These are phyloP conservation scores for Nectonema munidae DNA, from an alignment of 2,888 invertebrate genomes.

Conservation along the genomic window DNA sequence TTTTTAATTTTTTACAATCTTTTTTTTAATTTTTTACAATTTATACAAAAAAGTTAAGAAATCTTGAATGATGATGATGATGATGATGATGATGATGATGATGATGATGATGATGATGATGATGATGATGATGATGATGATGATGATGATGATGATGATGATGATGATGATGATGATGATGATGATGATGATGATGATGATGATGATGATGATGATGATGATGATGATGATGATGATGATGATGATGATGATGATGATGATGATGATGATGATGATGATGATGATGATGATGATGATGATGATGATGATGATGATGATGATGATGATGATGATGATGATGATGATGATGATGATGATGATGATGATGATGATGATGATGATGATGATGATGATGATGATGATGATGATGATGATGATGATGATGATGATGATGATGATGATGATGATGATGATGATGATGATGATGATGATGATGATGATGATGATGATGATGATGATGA, in stretches of 20 bases:
- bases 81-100: slow-evolving; percentile 5
- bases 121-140: slow-evolving; percentile 5
- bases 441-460: too few relatives aligned
- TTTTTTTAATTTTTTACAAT: too few relatives aligned
- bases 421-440: too few relatives aligned
- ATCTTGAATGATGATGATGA: too few relatives aligned
- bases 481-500: too few relatives aligned
- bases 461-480: too few relatives aligned
- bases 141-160: slow-evolving; percentile 1
- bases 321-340: background rate
- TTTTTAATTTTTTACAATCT: too few relatives aligned
- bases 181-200: slow-evolving; percentile 7
- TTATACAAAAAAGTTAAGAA: background rate
- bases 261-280: slow-evolving; percentile 10
- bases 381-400: slow-evolving; percentile 6
- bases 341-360: background rate
- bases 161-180: background rate
- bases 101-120: slow-evolving; percentile 5
- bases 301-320: background rate
- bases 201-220: slow-evolving; percentile 13
- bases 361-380: background rate
- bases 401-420: too few relatives aligned
- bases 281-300: background rate
- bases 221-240: slow-evolving; percentile 13
- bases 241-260: slow-evolving; percentile 14